These are phyloP conservation scores for Glossophaga mutica DNA, from an alignment of 2,797 vertebrate species.

Conservation along the genomic window DNA sequence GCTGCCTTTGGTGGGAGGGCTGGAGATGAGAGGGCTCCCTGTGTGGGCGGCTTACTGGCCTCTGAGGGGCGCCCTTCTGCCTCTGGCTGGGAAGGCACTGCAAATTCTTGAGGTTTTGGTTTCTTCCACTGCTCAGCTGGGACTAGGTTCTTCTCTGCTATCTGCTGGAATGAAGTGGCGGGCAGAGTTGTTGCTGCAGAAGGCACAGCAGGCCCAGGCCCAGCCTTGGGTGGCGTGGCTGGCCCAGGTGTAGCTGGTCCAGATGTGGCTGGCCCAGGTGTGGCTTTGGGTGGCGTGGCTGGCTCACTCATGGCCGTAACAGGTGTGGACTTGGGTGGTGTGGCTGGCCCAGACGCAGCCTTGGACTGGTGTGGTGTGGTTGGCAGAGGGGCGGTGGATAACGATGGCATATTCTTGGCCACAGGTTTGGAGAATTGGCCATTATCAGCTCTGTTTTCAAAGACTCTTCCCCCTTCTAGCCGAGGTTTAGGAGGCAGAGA, in stretches of 20 bases:
- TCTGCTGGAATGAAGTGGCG: background rate
- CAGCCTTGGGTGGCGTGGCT: background rate
- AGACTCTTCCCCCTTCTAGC: conserved; percentile 51
- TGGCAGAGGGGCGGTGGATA: background rate
- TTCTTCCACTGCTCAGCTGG: background rate
- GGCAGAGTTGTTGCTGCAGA: background rate
- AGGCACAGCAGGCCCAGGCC: background rate
- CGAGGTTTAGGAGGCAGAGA: conserved; percentile 69
- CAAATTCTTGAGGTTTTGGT: background rate
- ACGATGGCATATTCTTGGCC: conserved; percentile 18
- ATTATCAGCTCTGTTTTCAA: background rate
- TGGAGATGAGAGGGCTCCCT: background rate
- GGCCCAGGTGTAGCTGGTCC: background rate
- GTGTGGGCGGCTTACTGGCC: background rate
- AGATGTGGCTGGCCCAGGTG: background rate
- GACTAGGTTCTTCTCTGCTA: background rate
- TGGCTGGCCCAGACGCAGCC: rapidly evolving
- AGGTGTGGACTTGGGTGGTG: background rate
- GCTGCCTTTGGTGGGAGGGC: conserved; percentile 23
- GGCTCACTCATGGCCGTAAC: background rate
- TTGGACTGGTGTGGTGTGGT: background rate
- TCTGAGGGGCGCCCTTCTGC: background rate
- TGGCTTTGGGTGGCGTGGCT: background rate
- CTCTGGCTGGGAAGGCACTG: background rate
- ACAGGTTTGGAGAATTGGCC: background rate